A percentile compares a stretch with the other conserved stretches of the same genome.
Evolutionary conservation across 2,888 invertebrate species (phyloP).

Genomic region (Galerucella nymphaeae): DNA sequence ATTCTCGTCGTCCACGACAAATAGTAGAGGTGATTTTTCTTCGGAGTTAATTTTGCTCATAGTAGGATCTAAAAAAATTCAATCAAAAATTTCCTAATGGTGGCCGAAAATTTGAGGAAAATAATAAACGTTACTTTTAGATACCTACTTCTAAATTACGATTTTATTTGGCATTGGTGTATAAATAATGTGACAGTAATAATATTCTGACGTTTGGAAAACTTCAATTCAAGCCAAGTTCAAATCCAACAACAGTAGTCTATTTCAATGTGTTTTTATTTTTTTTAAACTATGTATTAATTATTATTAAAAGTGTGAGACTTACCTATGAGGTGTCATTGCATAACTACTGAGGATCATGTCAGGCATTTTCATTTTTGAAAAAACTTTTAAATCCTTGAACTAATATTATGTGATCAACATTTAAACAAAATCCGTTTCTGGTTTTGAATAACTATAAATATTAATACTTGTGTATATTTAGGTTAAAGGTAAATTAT

Average conservation of each 20-base stretch:
- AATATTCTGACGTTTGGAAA: conserved; percentile 16
- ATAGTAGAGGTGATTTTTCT: conserved; percentile 61
- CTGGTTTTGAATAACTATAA: neutral
- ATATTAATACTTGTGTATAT: neutral
- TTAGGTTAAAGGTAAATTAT: neutral
- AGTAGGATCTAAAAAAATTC: conserved; percentile 3
- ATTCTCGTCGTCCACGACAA: conserved; percentile 57
- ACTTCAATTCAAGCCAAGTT: neutral
- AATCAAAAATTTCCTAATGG: neutral
- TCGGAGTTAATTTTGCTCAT: conserved; percentile 50
- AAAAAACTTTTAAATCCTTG: neutral
- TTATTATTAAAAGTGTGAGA: neutral
- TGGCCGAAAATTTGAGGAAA: too few relatives aligned
- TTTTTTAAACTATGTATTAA: too few relatives aligned
- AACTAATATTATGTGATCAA: neutral
- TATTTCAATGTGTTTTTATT: too few relatives aligned
- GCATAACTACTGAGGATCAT: neutral
- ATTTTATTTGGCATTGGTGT: conserved; percentile 8
- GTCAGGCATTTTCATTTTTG: neutral
- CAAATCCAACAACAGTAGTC: too few relatives aligned
- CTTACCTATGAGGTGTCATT: neutral
- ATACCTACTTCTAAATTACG: neutral
- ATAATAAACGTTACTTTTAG: too few relatives aligned
- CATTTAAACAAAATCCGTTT: conserved; percentile 1
- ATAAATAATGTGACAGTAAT: conserved; percentile 18